Base-by-base conservation (phyloP, 2,797 vertebrate species). In the Pseudopleuronectes americanus region DNA sequence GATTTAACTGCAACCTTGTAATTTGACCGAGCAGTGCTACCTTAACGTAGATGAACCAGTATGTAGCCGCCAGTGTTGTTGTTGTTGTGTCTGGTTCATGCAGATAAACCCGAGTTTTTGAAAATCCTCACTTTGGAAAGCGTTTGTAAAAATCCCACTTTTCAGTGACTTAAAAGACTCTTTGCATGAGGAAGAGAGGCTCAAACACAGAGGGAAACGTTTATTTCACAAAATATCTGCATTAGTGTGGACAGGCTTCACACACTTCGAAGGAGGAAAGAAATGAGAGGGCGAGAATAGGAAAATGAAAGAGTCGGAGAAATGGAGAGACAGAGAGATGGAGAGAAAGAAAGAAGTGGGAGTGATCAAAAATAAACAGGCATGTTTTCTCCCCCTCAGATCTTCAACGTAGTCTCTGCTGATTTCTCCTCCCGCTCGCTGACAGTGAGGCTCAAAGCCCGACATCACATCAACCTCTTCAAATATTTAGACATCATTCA, bases 401-500 rank as follows among this genome's bases (percentile, higher is more conserved):
- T 90, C 85, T 88, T 78, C 76, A 85, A 68, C 57, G 48, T 48
- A 76, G 82, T 90, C 90, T 91, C 88, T 77, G 82, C 85, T 85
- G 86, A 89, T 87, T 90, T 77, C 76, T 74, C 74, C 81, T 83
- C 87, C 83, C 82, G 83, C 85, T 84, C 59, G 31, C 86, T 90
- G 90, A 90, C 90, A 89, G 84, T 8, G 71, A 78, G 70, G 68
- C 85, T 91, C 81, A 88, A 86, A 91, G 87, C 74, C 73, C 53
- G 64, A 87, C 84, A 89, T 87, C 87, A 85, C 85, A 90, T 90
- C 91, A 90, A 76, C 84, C 87, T 89, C 90, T 87, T 92, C 89
- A 91, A 91, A 91, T 89, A 93, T 92, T 92, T 91, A 92, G 85
- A 92, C 87, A 80, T 88, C 86, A 84, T 86, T 89, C 71, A 82